A percentile compares a stretch with the other conserved stretches of the same genome.
phyloP scores from a whole-genome alignment of 2,797 vertebrate species.

The Parauchenoglanis ngamensis region DNA sequence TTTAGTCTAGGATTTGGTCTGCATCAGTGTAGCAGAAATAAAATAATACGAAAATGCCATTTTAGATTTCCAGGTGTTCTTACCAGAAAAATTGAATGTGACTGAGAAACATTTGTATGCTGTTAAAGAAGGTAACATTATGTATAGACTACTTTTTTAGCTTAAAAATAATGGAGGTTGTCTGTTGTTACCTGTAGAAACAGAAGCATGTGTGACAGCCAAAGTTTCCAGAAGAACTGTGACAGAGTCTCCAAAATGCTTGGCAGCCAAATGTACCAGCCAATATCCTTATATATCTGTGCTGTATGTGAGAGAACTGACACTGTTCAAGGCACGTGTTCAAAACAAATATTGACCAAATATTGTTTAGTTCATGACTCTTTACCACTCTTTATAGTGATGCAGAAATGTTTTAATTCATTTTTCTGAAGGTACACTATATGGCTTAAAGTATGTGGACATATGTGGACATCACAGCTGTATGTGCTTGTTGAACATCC shows the following conservation, averaged over 20 bases:
- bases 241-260: neutral
- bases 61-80: conserved; percentile 14
- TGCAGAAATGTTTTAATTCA: neutral
- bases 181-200: conserved; percentile 1
- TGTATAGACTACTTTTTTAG: neutral
- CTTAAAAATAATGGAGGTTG: neutral
- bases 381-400: neutral
- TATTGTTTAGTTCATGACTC: neutral
- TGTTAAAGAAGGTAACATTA: neutral
- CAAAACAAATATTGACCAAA: neutral
- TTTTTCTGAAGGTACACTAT: neutral
- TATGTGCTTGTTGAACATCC: neutral
- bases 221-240: neutral
- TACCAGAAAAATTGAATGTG: neutral
- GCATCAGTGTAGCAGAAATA: neutral
- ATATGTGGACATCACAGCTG: neutral
- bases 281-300: neutral
- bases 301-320: neutral
- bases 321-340: neutral
- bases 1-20: neutral
- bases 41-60: neutral
- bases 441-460: neutral
- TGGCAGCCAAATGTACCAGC: neutral
- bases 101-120: neutral
- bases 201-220: neutral